Evolutionary conservation across 1,140 invertebrate species (phyloP), one percentile per base, ranked within the genome.

Genomic region (Sinonovacula constricta): DNA sequence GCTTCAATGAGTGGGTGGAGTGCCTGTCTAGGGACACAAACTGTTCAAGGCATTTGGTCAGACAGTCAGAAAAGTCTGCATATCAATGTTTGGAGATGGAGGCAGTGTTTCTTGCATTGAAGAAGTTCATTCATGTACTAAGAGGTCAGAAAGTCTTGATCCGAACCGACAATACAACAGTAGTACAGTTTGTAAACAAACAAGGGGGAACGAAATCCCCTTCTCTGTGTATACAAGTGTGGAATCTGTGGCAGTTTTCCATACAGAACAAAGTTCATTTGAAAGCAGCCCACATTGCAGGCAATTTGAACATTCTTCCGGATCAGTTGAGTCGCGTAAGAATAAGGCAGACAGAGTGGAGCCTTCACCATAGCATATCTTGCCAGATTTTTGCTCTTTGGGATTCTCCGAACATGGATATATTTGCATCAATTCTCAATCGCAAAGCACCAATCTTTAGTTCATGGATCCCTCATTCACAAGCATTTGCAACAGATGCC

Each of bases 1-100:
- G 45, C 62, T 3, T 14, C 4, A 2, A 3, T 28, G 26, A 26
- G 3, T 2, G 54, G 26, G 10, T 71, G 34, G 54, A 33, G 68
- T 5, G 53, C 68, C 2, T 59, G 68, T 28, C 56, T 71, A 30
- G 54, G 26, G 15, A 71, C 7, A 45, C 36, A 28, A 26, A 71
- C n/a, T 71, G 26, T 26, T 22, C 68, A 71, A 39, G 68, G 56
- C 24, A 4, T 12, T 2, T 71, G 56, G 68, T 39, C 68, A n/a
- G 5, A 4, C 1, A 2, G 26, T 2, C 4, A 71, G 33, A 59
- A 71, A 28, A 36, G 39, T 7, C 3, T 34, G 7, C 68, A 71
- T 28, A 71, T 71, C 3, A 71, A 71, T 45, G 2, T 45, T 36
- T 60, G 28, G 68, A 71, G 26, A 71, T 75, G 59, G 22, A 56